Conservation (phyloP, 1,140 invertebrate species). For the Magallana ariakensis region DNA sequence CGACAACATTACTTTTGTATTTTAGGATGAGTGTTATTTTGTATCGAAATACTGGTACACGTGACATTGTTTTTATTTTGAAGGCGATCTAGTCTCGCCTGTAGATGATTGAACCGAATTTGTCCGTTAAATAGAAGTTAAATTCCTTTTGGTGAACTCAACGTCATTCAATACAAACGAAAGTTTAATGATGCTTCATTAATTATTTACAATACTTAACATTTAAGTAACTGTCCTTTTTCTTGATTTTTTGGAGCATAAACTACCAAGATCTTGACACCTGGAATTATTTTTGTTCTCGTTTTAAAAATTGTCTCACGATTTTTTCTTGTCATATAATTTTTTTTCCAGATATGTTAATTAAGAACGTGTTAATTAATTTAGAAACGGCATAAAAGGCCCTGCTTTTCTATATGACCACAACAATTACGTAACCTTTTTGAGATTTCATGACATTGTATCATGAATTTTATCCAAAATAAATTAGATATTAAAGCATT, state of each 20-base stretch:
- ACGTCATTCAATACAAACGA: not conserved
- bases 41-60: no score
- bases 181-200: not conserved
- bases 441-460: not conserved
- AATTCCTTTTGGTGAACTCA: not conserved
- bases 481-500: not conserved
- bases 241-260: not conserved
- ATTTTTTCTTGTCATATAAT: slow-evolving; percentile 6
- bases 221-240: not conserved
- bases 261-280: not conserved
- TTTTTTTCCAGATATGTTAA: not conserved
- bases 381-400: not conserved
- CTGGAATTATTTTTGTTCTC: slow-evolving; percentile 6
- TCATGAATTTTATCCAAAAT: not conserved
- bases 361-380: not conserved
- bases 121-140: no score
- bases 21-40: no score
- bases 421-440: not conserved
- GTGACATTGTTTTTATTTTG: not conserved
- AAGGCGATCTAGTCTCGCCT: not conserved
- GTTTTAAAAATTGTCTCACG: not conserved
- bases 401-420: not conserved
- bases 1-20: no score
- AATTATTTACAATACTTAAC: not conserved
- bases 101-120: not conserved